phyloP scores from a whole-genome alignment of 1,140 invertebrate species.

The Sminthurinus signatus region DNA sequence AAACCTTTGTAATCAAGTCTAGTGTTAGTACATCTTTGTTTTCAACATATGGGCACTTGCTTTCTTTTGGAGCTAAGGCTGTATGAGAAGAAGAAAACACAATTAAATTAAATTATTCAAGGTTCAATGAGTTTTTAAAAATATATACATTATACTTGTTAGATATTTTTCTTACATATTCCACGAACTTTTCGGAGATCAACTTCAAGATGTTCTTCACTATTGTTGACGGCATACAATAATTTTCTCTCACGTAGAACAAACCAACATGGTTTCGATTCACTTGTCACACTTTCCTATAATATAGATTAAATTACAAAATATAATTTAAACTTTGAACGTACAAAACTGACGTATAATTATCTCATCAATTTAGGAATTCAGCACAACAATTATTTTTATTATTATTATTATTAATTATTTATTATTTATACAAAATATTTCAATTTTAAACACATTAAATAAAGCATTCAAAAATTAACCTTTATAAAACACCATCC shows the following conservation, averaged over 20 bases:
- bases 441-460: neutral
- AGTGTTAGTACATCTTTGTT: constrained; percentile 44
- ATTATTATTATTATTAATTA: neutral
- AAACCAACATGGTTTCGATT: constrained; percentile 71
- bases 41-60: constrained; percentile 37
- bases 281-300: constrained; percentile 57
- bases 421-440: neutral
- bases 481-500: constrained; percentile 66
- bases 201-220: constrained; percentile 53
- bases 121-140: constrained; percentile 21
- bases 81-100: constrained; percentile 10
- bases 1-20: constrained; percentile 45
- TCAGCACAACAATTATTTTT: neutral
- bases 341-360: too few species aligned
- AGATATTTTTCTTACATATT: constrained; percentile 58
- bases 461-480: constrained; percentile 24
- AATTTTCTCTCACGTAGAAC: constrained; percentile 62
- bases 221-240: constrained; percentile 55
- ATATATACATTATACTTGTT: constrained; percentile 17
- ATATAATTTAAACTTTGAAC: too few species aligned
- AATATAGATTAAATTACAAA: constrained; percentile 33
- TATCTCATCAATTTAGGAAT: too few species aligned
- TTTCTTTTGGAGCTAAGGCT: constrained; percentile 26
- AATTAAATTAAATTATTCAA: neutral
- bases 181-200: constrained; percentile 74